Base-by-base conservation (phyloP, 2,797 vertebrate genomes). In the Todus mexicanus region DNA sequence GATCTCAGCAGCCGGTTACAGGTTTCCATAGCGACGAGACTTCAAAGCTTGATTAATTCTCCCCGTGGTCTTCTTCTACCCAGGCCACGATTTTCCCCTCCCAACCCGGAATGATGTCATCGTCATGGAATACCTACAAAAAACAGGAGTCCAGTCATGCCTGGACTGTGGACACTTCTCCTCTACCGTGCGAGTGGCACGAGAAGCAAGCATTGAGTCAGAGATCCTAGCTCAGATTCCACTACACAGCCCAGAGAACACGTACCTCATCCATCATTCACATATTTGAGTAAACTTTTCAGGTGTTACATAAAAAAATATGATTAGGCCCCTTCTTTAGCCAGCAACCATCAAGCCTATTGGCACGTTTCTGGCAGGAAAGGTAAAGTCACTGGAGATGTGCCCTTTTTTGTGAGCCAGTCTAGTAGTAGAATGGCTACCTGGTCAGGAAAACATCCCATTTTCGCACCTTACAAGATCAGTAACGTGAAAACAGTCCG, bases 61-160 rank as follows among this genome's bases (percentile, higher is more conserved):
- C 99, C 83, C 98, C 98, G 5, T 98, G 98, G 92, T 99, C 99
- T 97, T 99, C 99, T 97, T 99, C 99, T 71, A 99, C 99, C 99
- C 99, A 99, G 42, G 99, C 99, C 84, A 99, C 99, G 42, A 99
- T 99, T 98, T 99, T 99, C 61, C 99, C 99, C 94, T 99, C 99
- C 99, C 99, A 99, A 92, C 99, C 99, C 35, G 99, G 99, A 83
- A 99, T 98, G 54, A 99, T 96, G 37, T 99, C 99, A 63, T 99
- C 98, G 29, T 99, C 99, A 40, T 99, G 98, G 97, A 99, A 99
- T 68, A 99, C 98, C 99, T 99, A 50, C 22, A 33, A 64, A n/a
- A 40, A 31, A 33, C 37, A 4, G 35, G 10, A 72, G 29, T 31
- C n/a, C 43, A 27, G 40, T 70, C 43, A 27, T 5, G 10, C 9